Evolutionary conservation across 2,113 vertebrate genomes (phyloP).

Genomic region (Chrysemys picta): DNA sequence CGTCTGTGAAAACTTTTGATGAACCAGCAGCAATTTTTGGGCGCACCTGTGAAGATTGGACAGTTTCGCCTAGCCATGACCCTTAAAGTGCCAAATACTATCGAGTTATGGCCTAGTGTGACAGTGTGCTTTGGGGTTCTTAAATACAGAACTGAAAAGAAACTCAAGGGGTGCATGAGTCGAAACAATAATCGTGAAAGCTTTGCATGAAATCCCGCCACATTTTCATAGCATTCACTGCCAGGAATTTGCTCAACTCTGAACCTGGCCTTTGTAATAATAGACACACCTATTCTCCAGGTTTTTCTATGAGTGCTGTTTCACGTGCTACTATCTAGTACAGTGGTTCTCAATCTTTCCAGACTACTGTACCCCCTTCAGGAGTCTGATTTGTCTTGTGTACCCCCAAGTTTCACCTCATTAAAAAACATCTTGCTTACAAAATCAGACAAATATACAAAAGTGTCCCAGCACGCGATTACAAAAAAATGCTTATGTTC

Average conservation of each 20-base stretch:
- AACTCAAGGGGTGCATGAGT: not conserved
- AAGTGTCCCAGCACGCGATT: too few relatives aligned
- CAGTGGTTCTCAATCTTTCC: not conserved
- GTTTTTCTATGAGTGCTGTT: not conserved
- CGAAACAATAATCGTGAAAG: not conserved
- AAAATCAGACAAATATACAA: too few relatives aligned
- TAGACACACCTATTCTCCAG: constrained; percentile 24
- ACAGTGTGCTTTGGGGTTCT: not conserved
- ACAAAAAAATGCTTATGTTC: too few relatives aligned
- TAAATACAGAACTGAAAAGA: not conserved
- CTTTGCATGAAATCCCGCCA: not conserved
- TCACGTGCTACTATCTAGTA: not conserved
- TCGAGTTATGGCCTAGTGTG: not conserved
- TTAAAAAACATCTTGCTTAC: too few relatives aligned
- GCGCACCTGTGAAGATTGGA: not conserved
- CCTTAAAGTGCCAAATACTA: not conserved
- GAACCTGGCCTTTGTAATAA: not conserved
- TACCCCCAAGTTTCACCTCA: too few relatives aligned
- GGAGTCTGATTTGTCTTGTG: too few relatives aligned
- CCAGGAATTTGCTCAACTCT: not conserved
- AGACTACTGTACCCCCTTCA: too few relatives aligned
- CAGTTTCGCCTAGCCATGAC: rapidly evolving
- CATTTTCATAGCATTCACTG: not conserved
- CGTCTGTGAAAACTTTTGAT: too few relatives aligned
- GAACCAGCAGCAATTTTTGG: not conserved